These are phyloP conservation scores for Hyles euphorbiae DNA, from an alignment of 1,140 invertebrate species.

Conservation along the genomic window DNA sequence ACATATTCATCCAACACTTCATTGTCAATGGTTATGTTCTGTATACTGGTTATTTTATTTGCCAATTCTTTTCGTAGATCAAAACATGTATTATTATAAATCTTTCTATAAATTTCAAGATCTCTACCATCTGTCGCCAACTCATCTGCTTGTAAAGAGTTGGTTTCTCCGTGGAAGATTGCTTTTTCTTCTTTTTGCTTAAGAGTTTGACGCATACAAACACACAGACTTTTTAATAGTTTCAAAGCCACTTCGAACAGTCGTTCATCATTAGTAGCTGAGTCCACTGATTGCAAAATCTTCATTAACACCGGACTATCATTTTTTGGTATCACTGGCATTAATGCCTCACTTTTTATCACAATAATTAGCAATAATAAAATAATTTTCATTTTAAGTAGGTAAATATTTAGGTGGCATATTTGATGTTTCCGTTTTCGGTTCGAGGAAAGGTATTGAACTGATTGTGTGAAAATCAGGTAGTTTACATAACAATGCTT, in stretches of 20 bases:
- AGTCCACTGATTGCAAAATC: constrained; percentile 43
- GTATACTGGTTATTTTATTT: constrained; percentile 18
- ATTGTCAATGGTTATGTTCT: constrained; percentile 11
- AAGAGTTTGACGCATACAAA: constrained; percentile 45
- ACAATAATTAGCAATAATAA: constrained; percentile 6
- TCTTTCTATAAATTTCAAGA: constrained; percentile 38
- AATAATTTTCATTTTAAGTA: constrained; percentile 21
- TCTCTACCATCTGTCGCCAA: constrained; percentile 17
- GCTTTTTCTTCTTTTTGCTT: constrained; percentile 26
- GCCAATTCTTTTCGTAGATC: constrained; percentile 28
- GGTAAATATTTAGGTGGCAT: constrained; percentile 21
- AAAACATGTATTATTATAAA: constrained; percentile 51
- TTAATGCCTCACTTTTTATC: constrained; percentile 8
- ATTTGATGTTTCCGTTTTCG: constrained; percentile 10
- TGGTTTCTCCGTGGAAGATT: constrained; percentile 21
- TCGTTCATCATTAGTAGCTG: constrained; percentile 39
- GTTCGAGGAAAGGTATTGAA: neutral
- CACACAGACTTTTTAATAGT: constrained; percentile 49
- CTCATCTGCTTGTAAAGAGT: constrained; percentile 17
- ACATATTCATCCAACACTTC: constrained; percentile 9
- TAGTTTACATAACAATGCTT: constrained; percentile 20
- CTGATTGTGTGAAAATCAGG: constrained; percentile 11
- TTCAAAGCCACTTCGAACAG: constrained; percentile 45
- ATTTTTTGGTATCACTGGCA: constrained; percentile 15
- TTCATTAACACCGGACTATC: constrained; percentile 39